Base-by-base conservation (phyloP, 2,888 invertebrate species). In the Campaea margaritaria region DNA sequence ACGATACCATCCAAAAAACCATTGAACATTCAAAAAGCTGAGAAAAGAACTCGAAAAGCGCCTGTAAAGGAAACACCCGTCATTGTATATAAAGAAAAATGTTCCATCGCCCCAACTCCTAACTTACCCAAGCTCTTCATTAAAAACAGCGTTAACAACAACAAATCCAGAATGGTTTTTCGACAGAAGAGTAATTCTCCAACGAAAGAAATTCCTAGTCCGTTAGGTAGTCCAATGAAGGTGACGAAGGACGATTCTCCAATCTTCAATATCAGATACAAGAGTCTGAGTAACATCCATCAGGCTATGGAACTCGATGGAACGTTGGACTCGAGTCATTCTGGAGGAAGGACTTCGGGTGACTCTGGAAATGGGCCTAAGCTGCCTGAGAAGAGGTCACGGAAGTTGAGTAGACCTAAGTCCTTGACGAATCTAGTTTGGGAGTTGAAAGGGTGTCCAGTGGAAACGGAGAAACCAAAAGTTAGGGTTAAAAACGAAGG, bases 291-390 rank as follows among this genome's bases (percentile, higher is more conserved):
- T 52, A 96, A 95, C 85, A 94, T 96, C 42, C 95, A 95, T 73
- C 95, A 95, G 82, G 95, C 95, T 13, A 95, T 95, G 94, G 95
- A 95, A 73, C 88, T 95, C 39, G 96, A 96, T 79, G 97, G 96
- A 0, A 97, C 97, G n/a, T 91, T 97, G 67, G 97, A 97, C 80
- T 97, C 97, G 38, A 97, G 97, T 81, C 96, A 97, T 87, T 97
- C 97, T 27, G 97, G 97, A 36, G 97, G 97, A 0, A 93, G 96
- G 54, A 96, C 96, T 5, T 97, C 97, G 11, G 97, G 96, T 1
- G 97, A 97, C 84, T 97, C 97, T 4, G 95, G 94, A 0, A 94
- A 95, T 46, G 95, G 95, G 1, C 95, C 95, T 5, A 97, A 97
- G 81, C 93, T 96, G 77, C 96, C 96, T 54, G 97, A 97, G 79